Conservation (phyloP, 2,113 vertebrate genomes). For the Seriola dumerili region DNA sequence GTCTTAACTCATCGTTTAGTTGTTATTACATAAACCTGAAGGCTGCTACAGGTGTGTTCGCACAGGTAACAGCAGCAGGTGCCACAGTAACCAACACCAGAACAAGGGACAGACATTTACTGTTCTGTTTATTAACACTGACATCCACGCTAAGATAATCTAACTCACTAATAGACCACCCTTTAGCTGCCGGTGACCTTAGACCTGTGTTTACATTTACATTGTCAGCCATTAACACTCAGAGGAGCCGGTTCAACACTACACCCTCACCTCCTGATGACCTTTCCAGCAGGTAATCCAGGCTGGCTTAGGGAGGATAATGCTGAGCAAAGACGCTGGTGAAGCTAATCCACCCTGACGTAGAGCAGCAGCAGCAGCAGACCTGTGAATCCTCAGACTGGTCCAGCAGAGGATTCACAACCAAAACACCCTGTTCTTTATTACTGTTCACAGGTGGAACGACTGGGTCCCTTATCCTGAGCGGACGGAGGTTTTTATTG, state of each 20-base stretch:
- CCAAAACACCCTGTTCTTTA: not conserved
- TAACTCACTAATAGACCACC: too few species aligned
- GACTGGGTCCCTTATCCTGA: too few species aligned
- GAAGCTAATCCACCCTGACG: slow-evolving; percentile 24
- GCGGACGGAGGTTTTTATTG: too few species aligned
- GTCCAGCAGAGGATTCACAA: not conserved
- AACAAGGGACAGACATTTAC: too few species aligned
- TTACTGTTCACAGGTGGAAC: too few species aligned
- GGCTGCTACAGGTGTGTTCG: too few species aligned
- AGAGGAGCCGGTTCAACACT: not conserved
- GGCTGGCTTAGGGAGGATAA: slow-evolving; percentile 5
- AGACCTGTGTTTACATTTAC: not conserved
- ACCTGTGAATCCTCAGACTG: not conserved
- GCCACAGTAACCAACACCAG: too few species aligned
- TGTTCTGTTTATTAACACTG: too few species aligned
- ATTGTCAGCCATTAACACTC: not conserved
- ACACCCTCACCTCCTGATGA: not conserved
- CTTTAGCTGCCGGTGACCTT: not conserved
- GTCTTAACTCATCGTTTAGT: too few species aligned
- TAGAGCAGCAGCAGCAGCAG: slow-evolving; percentile 2
- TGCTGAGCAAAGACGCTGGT: slow-evolving; percentile 8
- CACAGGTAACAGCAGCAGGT: too few species aligned
- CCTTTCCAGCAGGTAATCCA: slow-evolving; percentile 27
- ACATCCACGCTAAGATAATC: too few species aligned
- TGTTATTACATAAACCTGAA: too few species aligned